phyloP scores from a whole-genome alignment of 2,113 vertebrate species.

The Etheostoma cragini region DNA sequence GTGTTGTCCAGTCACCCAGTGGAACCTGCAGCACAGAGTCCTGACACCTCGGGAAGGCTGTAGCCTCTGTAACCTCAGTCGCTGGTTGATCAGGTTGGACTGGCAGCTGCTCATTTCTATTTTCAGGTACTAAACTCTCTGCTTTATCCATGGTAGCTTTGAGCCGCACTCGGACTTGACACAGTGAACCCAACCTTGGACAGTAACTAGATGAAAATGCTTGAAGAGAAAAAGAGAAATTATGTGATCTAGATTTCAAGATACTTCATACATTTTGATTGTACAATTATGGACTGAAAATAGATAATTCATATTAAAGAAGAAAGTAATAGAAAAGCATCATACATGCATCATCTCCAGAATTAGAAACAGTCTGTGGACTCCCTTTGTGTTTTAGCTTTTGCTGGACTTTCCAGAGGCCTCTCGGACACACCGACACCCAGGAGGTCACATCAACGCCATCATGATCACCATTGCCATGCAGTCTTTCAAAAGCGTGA shows the following conservation, averaged over 20 bases:
- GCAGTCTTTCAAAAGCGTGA: neutral
- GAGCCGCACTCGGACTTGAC: slow-evolving; percentile 78
- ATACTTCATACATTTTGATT: neutral
- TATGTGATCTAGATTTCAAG: neutral
- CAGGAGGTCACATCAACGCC: slow-evolving; percentile 60
- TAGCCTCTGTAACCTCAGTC: slow-evolving; percentile 14
- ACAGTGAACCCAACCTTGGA: slow-evolving; percentile 86
- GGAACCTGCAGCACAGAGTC: slow-evolving; percentile 80
- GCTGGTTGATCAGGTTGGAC: neutral
- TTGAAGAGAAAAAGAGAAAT: slow-evolving; percentile 20
- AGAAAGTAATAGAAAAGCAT: neutral
- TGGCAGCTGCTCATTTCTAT: slow-evolving; percentile 13
- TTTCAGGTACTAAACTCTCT: neutral
- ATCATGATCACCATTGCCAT: neutral
- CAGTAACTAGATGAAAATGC: slow-evolving; percentile 57
- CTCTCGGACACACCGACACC: slow-evolving; percentile 80
- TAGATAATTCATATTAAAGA: neutral
- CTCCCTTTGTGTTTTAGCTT: slow-evolving; percentile 59
- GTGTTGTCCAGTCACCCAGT: slow-evolving; percentile 78
- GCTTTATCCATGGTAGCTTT: slow-evolving; percentile 34
- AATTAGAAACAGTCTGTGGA: slow-evolving; percentile 15
- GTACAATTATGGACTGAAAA: neutral
- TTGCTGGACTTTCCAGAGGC: slow-evolving; percentile 76
- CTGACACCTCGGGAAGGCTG: slow-evolving; percentile 58
- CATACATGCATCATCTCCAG: slow-evolving; percentile 34